phyloP scores from a whole-genome alignment of 2,888 invertebrate genomes.

The Lasiommata megera region DNA sequence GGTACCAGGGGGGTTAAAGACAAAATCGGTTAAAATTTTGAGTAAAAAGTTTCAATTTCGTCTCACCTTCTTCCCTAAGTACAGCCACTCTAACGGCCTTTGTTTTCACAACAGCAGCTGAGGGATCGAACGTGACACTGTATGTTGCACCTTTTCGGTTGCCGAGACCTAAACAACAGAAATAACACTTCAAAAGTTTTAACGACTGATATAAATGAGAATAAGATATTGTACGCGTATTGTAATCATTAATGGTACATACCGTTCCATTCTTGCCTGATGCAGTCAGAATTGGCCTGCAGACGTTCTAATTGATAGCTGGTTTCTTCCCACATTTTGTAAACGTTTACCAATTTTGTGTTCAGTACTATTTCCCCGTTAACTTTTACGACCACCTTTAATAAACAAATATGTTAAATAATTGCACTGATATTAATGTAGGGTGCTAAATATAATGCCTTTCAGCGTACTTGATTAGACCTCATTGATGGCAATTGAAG shows the following conservation, averaged over 20 bases:
- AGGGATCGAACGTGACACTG: constrained; percentile 86
- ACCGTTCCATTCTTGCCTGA: constrained; percentile 88
- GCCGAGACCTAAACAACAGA: constrained; percentile 72
- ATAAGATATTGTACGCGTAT: too few relatives aligned
- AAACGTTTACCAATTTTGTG: constrained; percentile 84
- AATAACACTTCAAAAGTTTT: not conserved
- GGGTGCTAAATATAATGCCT: not conserved
- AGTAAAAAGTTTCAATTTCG: not conserved
- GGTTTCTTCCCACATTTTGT: constrained; percentile 97
- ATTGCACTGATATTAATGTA: not conserved
- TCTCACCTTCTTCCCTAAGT: constrained; percentile 95
- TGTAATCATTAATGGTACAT: constrained; percentile 9
- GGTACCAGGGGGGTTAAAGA: too few relatives aligned
- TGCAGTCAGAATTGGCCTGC: constrained; percentile 91
- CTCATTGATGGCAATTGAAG: too few relatives aligned
- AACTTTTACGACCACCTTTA: constrained; percentile 77
- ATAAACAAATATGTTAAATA: constrained; percentile 24
- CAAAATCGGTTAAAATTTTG: too few relatives aligned
- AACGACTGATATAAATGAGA: too few relatives aligned
- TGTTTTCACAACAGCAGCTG: constrained; percentile 70
- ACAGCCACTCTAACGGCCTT: constrained; percentile 90
- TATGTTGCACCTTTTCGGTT: constrained; percentile 87
- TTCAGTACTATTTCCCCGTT: constrained; percentile 83
- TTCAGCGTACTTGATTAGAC: too few relatives aligned
- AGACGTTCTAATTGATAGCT: constrained; percentile 93